Evolutionary conservation across 2,888 invertebrate genomes (phyloP).

Genomic region (Anorthoa munda): DNA sequence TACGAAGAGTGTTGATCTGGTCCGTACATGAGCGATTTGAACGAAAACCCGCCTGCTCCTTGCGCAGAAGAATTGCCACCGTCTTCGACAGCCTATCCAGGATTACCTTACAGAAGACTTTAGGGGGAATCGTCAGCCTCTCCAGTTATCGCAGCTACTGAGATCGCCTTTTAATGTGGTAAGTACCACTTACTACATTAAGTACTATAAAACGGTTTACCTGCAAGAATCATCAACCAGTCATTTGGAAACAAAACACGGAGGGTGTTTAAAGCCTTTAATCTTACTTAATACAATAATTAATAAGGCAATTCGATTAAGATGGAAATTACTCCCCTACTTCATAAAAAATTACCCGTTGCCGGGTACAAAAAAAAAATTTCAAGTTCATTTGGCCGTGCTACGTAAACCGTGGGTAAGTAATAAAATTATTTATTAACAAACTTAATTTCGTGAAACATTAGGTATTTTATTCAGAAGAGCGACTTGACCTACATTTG

Average conservation of each 20-base stretch:
- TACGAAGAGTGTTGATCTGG: too few species aligned
- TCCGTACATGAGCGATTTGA: too few species aligned
- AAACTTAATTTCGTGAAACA: constrained; percentile 15
- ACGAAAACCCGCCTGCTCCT: too few species aligned
- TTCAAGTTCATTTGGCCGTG: constrained; percentile 5
- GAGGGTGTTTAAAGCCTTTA: background rate
- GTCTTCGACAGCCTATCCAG: too few species aligned
- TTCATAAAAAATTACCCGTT: constrained; percentile 7
- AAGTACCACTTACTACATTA: too few species aligned
- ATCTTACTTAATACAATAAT: constrained; percentile 3
- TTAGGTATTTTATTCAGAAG: constrained; percentile 20
- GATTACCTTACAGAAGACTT: too few species aligned
- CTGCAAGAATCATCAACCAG: background rate
- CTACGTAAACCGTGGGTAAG: background rate
- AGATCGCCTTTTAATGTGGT: too few species aligned
- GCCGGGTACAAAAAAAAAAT: background rate
- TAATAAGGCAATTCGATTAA: constrained; percentile 6
- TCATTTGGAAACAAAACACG: background rate
- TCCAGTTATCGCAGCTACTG: too few species aligned
- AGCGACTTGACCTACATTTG: constrained; percentile 9
- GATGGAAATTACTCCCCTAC: constrained; percentile 12
- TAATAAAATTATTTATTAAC: constrained; percentile 31
- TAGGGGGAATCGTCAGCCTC: too few species aligned
- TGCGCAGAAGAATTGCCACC: too few species aligned
- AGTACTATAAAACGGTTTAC: background rate